Percentiles rank a stretch among this genome's conserved stretches.
Conservation (phyloP, 2,888 invertebrate species). For the Camptogramma bilineatum region DNA sequence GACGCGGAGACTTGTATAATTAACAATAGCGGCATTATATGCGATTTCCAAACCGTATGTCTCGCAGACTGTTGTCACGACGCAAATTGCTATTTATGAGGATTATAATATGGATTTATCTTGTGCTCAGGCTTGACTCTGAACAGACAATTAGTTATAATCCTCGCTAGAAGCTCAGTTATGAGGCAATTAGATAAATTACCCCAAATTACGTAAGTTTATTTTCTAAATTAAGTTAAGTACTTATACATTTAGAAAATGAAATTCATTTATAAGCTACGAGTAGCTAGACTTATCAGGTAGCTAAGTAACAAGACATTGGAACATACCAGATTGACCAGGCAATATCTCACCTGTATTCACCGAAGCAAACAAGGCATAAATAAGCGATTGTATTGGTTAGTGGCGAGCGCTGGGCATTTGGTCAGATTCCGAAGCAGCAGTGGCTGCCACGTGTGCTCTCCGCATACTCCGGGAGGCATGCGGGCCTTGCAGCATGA, state of each 20-base stretch:
- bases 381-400: constrained; percentile 81
- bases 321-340: constrained; percentile 18
- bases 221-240: too few relatives aligned
- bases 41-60: constrained; percentile 82
- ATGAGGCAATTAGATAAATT: constrained; percentile 24
- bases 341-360: constrained; percentile 36
- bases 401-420: constrained; percentile 82
- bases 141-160: constrained; percentile 43
- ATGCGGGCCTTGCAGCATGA: constrained; percentile 76
- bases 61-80: constrained; percentile 79
- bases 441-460: constrained; percentile 82
- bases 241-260: background rate
- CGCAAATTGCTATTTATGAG: constrained; percentile 82
- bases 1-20: constrained; percentile 81
- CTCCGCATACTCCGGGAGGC: constrained; percentile 78
- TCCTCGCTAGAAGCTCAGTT: constrained; percentile 31
- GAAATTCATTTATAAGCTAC: too few relatives aligned
- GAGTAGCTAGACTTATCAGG: too few relatives aligned
- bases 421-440: constrained; percentile 82
- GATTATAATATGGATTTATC: constrained; percentile 71
- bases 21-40: constrained; percentile 82
- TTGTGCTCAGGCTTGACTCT: constrained; percentile 49
- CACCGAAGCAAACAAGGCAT: constrained; percentile 59
- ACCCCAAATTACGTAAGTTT: constrained; percentile 18
- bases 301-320: background rate